phyloP scores from a whole-genome alignment of 2,797 vertebrate genomes.

The Lycodopsis pacificus region DNA sequence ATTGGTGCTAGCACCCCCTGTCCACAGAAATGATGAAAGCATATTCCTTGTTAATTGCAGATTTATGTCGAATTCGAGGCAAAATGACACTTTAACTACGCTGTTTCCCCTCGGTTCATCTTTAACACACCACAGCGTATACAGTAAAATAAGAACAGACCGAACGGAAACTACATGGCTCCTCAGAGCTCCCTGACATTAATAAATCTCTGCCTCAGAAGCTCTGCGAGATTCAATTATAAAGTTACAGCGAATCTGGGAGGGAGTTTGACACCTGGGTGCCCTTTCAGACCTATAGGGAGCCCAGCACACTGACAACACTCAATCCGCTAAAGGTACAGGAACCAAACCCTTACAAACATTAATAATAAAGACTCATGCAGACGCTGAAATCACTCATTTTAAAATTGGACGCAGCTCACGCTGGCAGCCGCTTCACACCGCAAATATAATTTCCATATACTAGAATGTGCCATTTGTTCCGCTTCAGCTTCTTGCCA shows the following conservation, averaged over 20 bases:
- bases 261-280: constrained; percentile 67
- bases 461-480: constrained; percentile 81
- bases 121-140: constrained; percentile 62
- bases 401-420: constrained; percentile 72
- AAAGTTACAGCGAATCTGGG: constrained; percentile 56
- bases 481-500: constrained; percentile 81
- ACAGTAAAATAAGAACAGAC: constrained; percentile 70
- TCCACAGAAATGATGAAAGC: constrained; percentile 38
- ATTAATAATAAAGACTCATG: constrained; percentile 76
- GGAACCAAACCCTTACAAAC: constrained; percentile 72
- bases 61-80: constrained; percentile 60
- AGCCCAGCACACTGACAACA: constrained; percentile 55
- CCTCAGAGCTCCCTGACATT: constrained; percentile 66
- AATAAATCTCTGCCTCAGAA: constrained; percentile 71
- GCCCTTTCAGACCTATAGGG: constrained; percentile 64
- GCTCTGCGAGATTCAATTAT: constrained; percentile 68
- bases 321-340: constrained; percentile 44
- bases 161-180: constrained; percentile 65
- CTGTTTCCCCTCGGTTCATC: constrained; percentile 51
- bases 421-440: constrained; percentile 68
- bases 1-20: constrained; percentile 17
- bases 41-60: constrained; percentile 61
- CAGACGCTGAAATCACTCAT: constrained; percentile 75
- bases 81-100: constrained; percentile 63
- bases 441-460: constrained; percentile 83